Conservation (phyloP, 2,797 vertebrate species). For the Mus spretus region DNA sequence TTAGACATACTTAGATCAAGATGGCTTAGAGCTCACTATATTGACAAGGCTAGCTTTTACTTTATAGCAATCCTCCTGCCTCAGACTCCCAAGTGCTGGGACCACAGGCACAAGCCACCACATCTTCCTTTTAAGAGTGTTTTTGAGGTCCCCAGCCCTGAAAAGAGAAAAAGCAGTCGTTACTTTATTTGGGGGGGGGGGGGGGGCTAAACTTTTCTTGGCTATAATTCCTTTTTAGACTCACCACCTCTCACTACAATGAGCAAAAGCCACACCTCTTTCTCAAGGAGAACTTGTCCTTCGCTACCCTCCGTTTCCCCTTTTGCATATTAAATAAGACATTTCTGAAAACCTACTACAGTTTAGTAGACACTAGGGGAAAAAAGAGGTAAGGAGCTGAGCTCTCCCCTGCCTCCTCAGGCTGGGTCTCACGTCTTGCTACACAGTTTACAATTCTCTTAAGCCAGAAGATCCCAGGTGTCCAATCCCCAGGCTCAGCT, state of each 20-base stretch:
- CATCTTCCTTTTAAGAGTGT: too few species aligned
- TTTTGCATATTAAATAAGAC: constrained; percentile 7
- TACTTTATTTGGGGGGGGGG: not conserved
- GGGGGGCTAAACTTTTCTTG: not conserved
- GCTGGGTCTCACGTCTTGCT: not conserved
- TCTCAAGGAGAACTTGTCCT: not conserved
- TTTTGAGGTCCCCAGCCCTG: not conserved
- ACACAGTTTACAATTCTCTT: not conserved
- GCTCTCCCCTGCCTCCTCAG: not conserved
- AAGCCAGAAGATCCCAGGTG: too few species aligned
- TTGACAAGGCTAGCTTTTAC: not conserved
- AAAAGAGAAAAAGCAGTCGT: not conserved
- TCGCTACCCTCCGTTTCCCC: not conserved
- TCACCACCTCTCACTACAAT: not conserved
- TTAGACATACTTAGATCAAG: not conserved
- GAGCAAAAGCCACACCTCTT: not conserved
- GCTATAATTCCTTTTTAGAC: constrained; percentile 19
- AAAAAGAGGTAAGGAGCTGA: not conserved
- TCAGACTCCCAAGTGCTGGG: not conserved
- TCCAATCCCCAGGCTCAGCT: not conserved
- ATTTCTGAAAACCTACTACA: not conserved
- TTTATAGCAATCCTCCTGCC: not conserved
- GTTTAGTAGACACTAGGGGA: not conserved
- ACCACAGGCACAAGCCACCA: not conserved
- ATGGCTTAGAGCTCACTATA: not conserved